Evolutionary conservation across 2,797 vertebrate genomes (phyloP), one percentile per base, ranked within the genome.

Genomic region (Anisognathus igniventris): DNA sequence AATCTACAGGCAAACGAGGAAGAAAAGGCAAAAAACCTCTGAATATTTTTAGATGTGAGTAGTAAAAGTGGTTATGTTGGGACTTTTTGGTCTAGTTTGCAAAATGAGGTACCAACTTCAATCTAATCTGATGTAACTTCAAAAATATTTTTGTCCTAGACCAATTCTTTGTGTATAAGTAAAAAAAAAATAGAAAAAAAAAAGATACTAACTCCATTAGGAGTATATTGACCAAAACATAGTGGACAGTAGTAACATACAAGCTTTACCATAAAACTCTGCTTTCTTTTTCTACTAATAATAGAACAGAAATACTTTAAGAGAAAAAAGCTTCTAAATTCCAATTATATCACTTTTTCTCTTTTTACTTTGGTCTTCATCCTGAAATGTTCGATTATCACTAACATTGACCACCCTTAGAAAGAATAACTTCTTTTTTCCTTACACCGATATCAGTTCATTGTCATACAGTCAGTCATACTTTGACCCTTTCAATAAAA

Each of bases 151-250:
- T 67, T 3, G 7, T 56, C 12, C 6, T 16, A 37, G 22, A n/a
- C 7, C 54, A 83, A 71, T 3, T 27, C 14, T 28, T 30, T 60
- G 2, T 53, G 8, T 16, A 12, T 40, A 62, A 78, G 7, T 7
- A 35, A 56, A 44, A 9, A 24, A 21, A 53, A 56, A 50, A 0
- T 2, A 3, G 18, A 2, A 28, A 25, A n/a, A n/a, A 27, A 1
- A n/a, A 24, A 20, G 2, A n/a, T 9, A 17, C 1, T 62, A 13
- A 65, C 31, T 81, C 21, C 21, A 16, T 27, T 44, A 53, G 16
- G 22, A 68, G 28, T 17, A 19, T 58, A 47, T 14, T 70, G n/a
- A 57, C 23, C 5, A 23, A 48, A 40, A 47, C 7, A 24, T 5
- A 61, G 13, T 14, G 11, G 23, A 35, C 24, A 64, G 45, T 21